Base-by-base conservation (phyloP, 2,888 invertebrate genomes). In the Polydrusus cervinus region DNA sequence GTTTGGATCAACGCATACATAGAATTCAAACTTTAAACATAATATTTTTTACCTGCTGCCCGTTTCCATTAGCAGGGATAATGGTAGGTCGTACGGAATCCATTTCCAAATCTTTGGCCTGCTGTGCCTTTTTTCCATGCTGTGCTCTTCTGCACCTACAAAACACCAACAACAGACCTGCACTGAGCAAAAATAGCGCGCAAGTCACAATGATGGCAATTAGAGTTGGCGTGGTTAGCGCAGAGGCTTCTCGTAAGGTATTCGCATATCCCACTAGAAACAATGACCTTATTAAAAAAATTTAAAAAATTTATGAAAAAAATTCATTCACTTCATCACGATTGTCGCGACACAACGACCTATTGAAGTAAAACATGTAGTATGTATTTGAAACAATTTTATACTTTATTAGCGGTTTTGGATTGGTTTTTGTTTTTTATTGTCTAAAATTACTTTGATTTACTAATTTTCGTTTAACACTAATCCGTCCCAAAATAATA, bases 61-160 rank as follows among this genome's bases (percentile, higher is more conserved):
- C 78, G 61, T 71, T 76, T 38, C 71, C 75, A 62, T 72, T 75
- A 14, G 78, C 64, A n/a, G 94, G 92, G 49, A 95, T 94, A 86
- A 95, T 93, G 61, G 95, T 93, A 16, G 95, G 95, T 71, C 95
- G 91, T 79, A 95, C 94, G 0, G 95, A 93, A 84, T 96, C 95
- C 93, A 95, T 94, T 88, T 96, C 96, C 61, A 71, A 51, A 86
- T 96, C 96, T 87, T 97, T 97, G 34, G 93, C 91, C 80, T 92
- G 92, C 78, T 90, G 90, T 79, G 95, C 93, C 87, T 96, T 95
- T 86, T 95, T 95, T 81, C 92, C 92, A 84, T 94, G 94, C 83
- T 93, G 93, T 0, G 73, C 73, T 76, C 94, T 91, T 82, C 94
- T 94, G 87, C 96, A 95, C 76, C 94, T 93, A 84, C 96, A 96